Evolutionary conservation across 2,113 vertebrate genomes (phyloP).

Genomic region (Chaenogobius annularis): DNA sequence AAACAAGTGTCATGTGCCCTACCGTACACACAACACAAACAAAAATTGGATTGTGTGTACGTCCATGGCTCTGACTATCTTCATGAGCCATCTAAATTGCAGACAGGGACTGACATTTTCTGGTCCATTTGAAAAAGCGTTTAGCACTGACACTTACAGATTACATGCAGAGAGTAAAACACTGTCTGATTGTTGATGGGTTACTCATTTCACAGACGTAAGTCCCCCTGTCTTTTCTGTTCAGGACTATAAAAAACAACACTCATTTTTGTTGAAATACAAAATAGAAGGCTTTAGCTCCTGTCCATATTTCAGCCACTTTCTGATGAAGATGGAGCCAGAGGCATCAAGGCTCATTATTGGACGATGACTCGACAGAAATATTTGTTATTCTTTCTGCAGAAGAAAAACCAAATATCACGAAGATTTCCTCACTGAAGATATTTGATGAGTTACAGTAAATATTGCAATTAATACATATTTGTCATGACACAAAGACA

Average conservation of each 20-base stretch:
- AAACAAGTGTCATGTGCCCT: too few species aligned
- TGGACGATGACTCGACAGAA: slow-evolving; percentile 1
- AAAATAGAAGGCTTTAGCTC: slow-evolving; percentile 14
- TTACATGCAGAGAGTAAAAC: slow-evolving; percentile 22
- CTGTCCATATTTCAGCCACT: slow-evolving; percentile 40
- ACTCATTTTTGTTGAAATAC: slow-evolving; percentile 18
- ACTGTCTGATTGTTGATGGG: slow-evolving; percentile 13
- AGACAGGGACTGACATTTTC: not conserved
- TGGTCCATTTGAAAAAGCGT: too few species aligned
- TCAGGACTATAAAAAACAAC: slow-evolving; percentile 24
- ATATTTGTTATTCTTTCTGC: slow-evolving; percentile 32
- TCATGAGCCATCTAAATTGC: not conserved
- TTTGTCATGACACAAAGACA: too few species aligned
- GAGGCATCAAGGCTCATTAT: not conserved
- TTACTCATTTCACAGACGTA: slow-evolving; percentile 52
- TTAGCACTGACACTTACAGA: slow-evolving; percentile 38
- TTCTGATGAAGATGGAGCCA: slow-evolving; percentile 8
- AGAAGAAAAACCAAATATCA: not conserved
- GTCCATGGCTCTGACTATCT: too few species aligned
- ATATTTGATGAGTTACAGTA: not conserved
- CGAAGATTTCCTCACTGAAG: too few species aligned
- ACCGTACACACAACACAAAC: too few species aligned
- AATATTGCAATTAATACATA: not conserved
- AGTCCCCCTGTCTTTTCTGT: slow-evolving; percentile 33
- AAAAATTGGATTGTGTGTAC: too few species aligned